Conservation (phyloP, 2,888 invertebrate genomes). For the Ariolimax columbianus region DNA sequence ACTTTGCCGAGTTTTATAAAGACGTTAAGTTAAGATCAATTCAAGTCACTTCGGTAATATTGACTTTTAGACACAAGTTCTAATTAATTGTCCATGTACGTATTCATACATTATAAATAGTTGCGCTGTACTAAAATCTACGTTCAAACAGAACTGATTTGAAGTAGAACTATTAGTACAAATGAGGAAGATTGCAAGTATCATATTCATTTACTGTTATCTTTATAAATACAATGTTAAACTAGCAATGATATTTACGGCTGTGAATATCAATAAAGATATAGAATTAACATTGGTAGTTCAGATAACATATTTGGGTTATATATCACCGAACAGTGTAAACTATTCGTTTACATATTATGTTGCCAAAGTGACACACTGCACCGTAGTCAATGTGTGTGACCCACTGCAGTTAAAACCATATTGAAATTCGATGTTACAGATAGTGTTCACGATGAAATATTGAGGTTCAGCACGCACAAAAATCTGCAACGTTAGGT, state of each 20-base stretch:
- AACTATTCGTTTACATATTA: too few species aligned
- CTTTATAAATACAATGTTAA: background rate
- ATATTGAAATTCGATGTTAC: too few species aligned
- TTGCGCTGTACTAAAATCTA: background rate
- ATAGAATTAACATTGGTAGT: background rate
- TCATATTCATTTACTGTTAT: background rate
- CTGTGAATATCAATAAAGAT: background rate
- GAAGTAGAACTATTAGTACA: slow-evolving; percentile 5
- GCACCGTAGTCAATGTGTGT: too few species aligned
- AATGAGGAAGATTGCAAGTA: background rate
- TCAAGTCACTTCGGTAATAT: too few species aligned
- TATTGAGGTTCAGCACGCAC: too few species aligned
- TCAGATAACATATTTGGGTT: background rate
- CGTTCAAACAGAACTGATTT: background rate
- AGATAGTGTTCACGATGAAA: too few species aligned
- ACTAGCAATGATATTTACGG: background rate
- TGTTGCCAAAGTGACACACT: too few species aligned
- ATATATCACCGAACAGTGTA: too few species aligned
- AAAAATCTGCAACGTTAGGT: too few species aligned
- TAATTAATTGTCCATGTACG: background rate
- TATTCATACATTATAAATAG: background rate
- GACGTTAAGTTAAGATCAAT: too few species aligned
- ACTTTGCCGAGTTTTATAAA: too few species aligned
- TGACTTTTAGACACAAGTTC: background rate
- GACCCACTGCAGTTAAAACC: too few species aligned